phyloP scores from a whole-genome alignment of 2,888 invertebrate species.

The Gasteruption jaculator region DNA sequence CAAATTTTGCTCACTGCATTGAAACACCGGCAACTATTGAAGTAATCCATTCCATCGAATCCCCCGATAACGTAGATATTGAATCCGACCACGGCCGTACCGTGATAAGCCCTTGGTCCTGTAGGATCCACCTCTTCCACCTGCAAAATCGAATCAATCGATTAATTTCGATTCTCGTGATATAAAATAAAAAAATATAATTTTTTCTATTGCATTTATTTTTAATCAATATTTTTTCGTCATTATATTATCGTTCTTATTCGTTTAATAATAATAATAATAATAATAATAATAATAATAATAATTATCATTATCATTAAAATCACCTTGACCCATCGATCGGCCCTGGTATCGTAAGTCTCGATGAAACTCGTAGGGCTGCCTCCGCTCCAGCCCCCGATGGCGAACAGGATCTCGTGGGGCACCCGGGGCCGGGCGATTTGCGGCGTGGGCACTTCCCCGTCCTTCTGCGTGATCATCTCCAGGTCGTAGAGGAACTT shows the following conservation, averaged over 20 bases:
- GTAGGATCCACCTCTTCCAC: slow-evolving; percentile 75
- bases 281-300: too few relatives aligned
- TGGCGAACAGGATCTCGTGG: slow-evolving; percentile 82
- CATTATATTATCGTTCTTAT: too few relatives aligned
- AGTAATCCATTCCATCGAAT: slow-evolving; percentile 86
- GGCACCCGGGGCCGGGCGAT: slow-evolving; percentile 81
- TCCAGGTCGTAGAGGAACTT: slow-evolving; percentile 90
- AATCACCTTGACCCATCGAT: slow-evolving; percentile 78
- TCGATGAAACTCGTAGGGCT: slow-evolving; percentile 64
- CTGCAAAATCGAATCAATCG: slow-evolving; percentile 46
- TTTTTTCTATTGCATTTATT: too few relatives aligned
- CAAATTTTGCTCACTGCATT: slow-evolving; percentile 80
- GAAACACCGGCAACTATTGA: slow-evolving; percentile 83
- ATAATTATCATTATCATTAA: too few relatives aligned
- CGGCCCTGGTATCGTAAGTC: slow-evolving; percentile 84
- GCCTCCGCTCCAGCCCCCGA: slow-evolving; percentile 72
- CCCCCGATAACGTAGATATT: slow-evolving; percentile 89
- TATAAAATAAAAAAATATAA: too few relatives aligned
- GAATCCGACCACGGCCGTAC: slow-evolving; percentile 81
- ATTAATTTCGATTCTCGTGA: too few relatives aligned
- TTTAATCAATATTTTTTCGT: too few relatives aligned
- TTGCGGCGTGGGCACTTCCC: slow-evolving; percentile 80
- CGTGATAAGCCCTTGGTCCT: slow-evolving; percentile 88
- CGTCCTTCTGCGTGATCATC: slow-evolving; percentile 74
- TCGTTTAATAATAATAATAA: too few relatives aligned